Conservation (phyloP, 2,113 vertebrate genomes). For the Mormyrus lacerda region DNA sequence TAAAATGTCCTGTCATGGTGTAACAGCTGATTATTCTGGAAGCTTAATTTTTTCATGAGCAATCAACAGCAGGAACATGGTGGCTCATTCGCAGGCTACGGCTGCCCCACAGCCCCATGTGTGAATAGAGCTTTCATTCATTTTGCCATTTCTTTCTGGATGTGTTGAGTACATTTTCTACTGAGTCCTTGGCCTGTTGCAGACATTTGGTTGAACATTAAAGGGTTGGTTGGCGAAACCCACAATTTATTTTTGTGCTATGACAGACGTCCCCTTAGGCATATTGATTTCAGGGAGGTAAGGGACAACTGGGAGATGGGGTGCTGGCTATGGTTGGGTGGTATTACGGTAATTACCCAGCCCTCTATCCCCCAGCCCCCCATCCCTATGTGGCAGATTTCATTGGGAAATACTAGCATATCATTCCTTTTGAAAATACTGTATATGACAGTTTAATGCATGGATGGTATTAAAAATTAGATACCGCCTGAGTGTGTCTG, state of each 20-base stretch:
- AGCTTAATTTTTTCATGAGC: background rate
- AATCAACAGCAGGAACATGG: constrained; percentile 2
- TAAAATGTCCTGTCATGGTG: background rate
- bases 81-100: background rate
- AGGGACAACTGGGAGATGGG: background rate
- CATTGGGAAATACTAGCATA: background rate
- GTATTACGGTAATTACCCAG: background rate
- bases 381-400: background rate
- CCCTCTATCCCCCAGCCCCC: background rate
- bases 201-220: background rate
- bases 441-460: background rate
- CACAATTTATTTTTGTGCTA: background rate
- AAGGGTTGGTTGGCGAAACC: background rate
- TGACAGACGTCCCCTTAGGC: background rate
- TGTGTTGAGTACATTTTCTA: background rate
- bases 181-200: background rate
- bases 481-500: background rate
- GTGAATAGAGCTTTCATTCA: background rate
- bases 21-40: background rate
- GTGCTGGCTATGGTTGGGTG: background rate
- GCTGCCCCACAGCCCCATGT: background rate
- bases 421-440: background rate
- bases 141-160: background rate
- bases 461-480: background rate
- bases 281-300: background rate